These are phyloP conservation scores for Stenolophus ochropezus DNA, from an alignment of 2,888 invertebrate species.

Conservation along the genomic window DNA sequence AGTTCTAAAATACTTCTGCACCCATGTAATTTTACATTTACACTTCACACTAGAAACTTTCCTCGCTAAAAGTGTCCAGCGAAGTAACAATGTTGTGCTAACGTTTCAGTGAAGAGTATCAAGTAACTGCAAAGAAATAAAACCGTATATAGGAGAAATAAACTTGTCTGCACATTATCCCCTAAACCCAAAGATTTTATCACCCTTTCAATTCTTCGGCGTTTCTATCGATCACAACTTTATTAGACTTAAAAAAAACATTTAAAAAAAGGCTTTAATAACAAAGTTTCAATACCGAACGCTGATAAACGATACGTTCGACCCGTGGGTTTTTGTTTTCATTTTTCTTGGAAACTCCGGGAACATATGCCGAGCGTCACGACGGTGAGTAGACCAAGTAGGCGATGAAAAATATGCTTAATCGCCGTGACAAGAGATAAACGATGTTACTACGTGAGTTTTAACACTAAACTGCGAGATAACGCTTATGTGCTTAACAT, in stretches of 20 bases:
- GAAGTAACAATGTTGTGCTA: not conserved
- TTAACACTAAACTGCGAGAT: not conserved
- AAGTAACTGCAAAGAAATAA: not conserved
- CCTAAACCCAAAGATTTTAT: not conserved
- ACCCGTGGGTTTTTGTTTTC: constrained; percentile 22
- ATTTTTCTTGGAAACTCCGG: constrained; percentile 28
- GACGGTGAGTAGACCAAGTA: not conserved
- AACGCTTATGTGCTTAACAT: not conserved
- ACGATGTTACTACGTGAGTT: constrained; percentile 22
- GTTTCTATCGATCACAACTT: constrained; percentile 18
- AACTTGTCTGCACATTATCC: not conserved
- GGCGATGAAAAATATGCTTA: constrained; percentile 32
- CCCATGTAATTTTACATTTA: too few species aligned
- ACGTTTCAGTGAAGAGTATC: not conserved
- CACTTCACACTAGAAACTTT: too few species aligned
- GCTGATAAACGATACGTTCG: constrained; percentile 34
- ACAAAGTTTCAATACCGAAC: constrained; percentile 24
- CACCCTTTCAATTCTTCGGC: not conserved
- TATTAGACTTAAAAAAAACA: constrained; percentile 10
- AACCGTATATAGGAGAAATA: not conserved
- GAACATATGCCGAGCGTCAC: not conserved
- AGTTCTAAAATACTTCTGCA: too few species aligned
- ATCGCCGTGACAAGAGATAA: constrained; percentile 29
- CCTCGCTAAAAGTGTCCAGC: not conserved
- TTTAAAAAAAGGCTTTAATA: constrained; percentile 29